Evolutionary conservation across 2,113 vertebrate species (phyloP), one percentile per base, ranked within the genome.

Genomic region (Pluvianellus socialis): DNA sequence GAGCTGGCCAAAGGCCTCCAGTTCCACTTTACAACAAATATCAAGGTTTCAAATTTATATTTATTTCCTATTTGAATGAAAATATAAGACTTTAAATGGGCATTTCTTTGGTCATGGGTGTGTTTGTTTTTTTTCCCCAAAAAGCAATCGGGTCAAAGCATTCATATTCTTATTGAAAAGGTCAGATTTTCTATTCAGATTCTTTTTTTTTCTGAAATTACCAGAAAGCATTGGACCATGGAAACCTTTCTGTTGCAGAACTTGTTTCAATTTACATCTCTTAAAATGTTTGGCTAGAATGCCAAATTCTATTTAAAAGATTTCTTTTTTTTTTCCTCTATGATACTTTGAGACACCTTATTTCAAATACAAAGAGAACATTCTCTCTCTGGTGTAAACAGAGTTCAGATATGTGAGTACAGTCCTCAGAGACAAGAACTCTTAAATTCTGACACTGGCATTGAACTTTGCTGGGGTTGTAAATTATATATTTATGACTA

Each of bases 221-320:
- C 47, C 22, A 59, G 30, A 80, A 86, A 86, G 12, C 8, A 0
- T 23, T 83, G n/a, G 56, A 90, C 45, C 55, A 42, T 14, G 16
- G 63, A 76, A 83, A 52, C 6, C 24, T 52, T 85, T 53, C 71
- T 76, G 28, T 67, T 91, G 49, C 56, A 86, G 74, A 90, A 61
- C 33, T 93, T 88, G 19, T 55, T 79, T 67, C 52, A 90, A 80
- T 73, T 94, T 58, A 56, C 11, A 33, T 77, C 2, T 92, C 53
- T 50, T 79, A n/a, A 90, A 93, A 88, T n/a, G 33, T 68, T 83
- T 73, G 30, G 22, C 42, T 84, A 59, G 52, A 90, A 94, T 80
- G n/a, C 32, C 49, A 88, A 32, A 47, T 90, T 80, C 38, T 62
- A 35, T 86, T 67, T 56, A 73, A 93, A 86, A 56, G 3, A 28